phyloP scores from a whole-genome alignment of 2,888 invertebrate species.

The Limnephilus auricula region DNA sequence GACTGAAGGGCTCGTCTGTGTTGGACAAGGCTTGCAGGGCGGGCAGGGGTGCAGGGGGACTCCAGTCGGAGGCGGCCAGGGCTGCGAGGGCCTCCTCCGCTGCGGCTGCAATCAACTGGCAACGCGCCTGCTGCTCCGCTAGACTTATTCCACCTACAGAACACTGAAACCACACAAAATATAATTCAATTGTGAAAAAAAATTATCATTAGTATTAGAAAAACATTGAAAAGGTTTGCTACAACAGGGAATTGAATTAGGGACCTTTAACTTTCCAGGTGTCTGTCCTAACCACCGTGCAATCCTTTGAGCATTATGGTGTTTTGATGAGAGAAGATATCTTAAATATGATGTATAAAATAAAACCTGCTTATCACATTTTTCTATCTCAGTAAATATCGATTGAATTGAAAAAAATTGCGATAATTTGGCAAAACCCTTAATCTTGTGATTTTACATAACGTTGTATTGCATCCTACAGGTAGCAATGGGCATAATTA shows the following conservation, averaged over 20 bases:
- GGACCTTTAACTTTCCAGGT: no score
- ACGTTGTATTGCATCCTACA: neutral
- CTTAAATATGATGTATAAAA: no score
- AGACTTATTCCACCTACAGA: constrained; percentile 68
- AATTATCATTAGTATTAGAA: no score
- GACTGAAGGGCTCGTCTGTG: constrained; percentile 74
- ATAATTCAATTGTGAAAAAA: neutral
- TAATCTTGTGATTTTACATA: neutral
- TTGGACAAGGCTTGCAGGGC: constrained; percentile 66
- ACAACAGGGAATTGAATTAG: no score
- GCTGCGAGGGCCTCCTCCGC: constrained; percentile 73
- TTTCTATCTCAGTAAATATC: no score
- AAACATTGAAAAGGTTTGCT: no score
- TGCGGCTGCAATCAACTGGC: constrained; percentile 72
- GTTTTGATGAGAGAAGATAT: no score
- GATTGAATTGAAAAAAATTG: neutral
- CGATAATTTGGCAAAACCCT: neutral
- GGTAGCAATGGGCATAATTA: neutral
- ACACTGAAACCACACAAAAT: constrained; percentile 67
- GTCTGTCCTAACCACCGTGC: no score
- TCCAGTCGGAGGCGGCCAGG: constrained; percentile 70
- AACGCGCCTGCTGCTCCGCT: constrained; percentile 72
- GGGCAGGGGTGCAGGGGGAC: constrained; percentile 49
- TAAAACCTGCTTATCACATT: neutral
- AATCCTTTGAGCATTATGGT: no score